These are phyloP conservation scores for Diorhabda elongata DNA, from an alignment of 1,140 invertebrate species.

Conservation along the genomic window DNA sequence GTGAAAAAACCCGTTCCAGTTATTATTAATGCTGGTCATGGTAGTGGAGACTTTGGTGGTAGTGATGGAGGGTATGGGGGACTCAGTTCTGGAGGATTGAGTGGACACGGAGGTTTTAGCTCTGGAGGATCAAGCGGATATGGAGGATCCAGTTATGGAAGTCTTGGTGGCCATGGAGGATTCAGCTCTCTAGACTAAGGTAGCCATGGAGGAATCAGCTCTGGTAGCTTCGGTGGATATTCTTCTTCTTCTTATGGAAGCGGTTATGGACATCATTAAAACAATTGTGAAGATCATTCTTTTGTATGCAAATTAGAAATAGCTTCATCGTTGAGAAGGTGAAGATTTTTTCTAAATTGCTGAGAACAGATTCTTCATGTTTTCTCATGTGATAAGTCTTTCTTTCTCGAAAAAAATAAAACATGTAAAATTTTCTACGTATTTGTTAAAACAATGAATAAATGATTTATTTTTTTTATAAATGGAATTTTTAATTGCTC, in stretches of 20 bases:
- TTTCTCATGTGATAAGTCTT: neutral
- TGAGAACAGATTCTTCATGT: neutral
- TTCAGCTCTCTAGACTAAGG: neutral
- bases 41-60: conserved; percentile 19
- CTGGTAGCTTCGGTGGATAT: neutral
- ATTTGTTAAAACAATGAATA: too few relatives aligned
- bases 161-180: neutral
- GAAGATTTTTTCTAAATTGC: neutral
- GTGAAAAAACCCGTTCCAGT: conserved; percentile 60
- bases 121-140: conserved; percentile 16
- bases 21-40: conserved; percentile 39
- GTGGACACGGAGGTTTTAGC: conserved; percentile 23
- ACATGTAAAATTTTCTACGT: too few relatives aligned
- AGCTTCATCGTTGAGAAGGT: neutral
- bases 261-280: neutral
- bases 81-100: conserved; percentile 26
- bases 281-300: neutral
- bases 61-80: conserved; percentile 24
- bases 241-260: too few relatives aligned
- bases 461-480: too few relatives aligned
- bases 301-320: neutral
- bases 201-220: neutral
- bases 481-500: too few relatives aligned
- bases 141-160: conserved; percentile 7
- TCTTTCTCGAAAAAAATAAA: too few relatives aligned